Evolutionary conservation across 2,797 vertebrate species (phyloP).

Genomic region (Chrosomus eos): DNA sequence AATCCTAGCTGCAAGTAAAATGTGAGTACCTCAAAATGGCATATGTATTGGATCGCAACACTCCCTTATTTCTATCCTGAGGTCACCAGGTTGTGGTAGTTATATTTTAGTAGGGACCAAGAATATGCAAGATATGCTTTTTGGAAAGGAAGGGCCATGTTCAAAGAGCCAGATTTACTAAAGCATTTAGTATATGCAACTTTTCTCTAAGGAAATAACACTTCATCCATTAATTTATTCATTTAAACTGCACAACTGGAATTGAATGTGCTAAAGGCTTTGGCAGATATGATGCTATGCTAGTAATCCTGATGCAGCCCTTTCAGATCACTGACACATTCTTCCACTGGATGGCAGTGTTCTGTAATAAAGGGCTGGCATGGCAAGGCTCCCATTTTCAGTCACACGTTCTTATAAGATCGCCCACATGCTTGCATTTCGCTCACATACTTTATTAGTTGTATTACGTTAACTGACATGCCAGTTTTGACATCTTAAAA

Average conservation of each 20-base stretch:
- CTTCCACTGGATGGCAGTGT: constrained; percentile 49
- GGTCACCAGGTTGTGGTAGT: neutral
- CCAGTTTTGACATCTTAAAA: neutral
- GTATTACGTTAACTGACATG: neutral
- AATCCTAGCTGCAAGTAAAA: constrained; percentile 11
- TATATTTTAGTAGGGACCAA: constrained; percentile 48
- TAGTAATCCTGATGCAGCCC: neutral
- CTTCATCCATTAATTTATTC: neutral
- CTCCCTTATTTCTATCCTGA: neutral
- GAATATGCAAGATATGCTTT: neutral
- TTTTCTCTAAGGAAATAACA: neutral
- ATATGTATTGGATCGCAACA: neutral
- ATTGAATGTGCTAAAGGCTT: constrained; percentile 4
- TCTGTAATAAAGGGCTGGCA: constrained; percentile 16
- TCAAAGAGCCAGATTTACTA: neutral
- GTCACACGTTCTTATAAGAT: neutral
- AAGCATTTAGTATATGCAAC: constrained; percentile 3
- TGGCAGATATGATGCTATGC: neutral
- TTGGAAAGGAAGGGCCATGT: neutral
- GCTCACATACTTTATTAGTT: constrained; percentile 33
- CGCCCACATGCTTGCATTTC: neutral
- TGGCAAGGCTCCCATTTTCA: neutral
- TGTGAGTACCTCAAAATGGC: neutral
- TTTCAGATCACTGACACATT: constrained; percentile 5
- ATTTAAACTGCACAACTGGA: constrained; percentile 12